Percentiles rank a stretch among this genome's conserved stretches.
Evolutionary conservation across 1,140 invertebrate genomes (phyloP).

Genomic region (Druon quercuslanigerum): DNA sequence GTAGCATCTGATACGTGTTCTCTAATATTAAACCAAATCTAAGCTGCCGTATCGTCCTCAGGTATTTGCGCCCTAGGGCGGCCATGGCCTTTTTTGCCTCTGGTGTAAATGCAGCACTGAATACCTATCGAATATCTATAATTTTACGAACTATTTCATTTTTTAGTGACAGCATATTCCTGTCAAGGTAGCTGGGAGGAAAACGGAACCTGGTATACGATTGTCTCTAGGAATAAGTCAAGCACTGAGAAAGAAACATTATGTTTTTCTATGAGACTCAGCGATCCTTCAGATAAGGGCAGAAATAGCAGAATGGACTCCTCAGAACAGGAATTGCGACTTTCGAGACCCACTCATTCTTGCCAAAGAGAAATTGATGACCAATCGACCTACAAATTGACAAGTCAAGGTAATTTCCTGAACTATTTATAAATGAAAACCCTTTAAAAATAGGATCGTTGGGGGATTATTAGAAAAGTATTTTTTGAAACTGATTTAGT

Average conservation of each 20-base stretch:
- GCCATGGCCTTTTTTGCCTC: no score
- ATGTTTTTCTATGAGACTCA: conserved; percentile 69
- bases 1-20: no score
- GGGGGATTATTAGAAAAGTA: no score
- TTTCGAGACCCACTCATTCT: conserved; percentile 60
- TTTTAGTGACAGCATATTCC: conserved; percentile 73
- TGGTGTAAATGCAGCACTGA: no score
- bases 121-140: no score
- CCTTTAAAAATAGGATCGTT: no score
- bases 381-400: conserved; percentile 67
- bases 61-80: no score
- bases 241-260: conserved; percentile 59
- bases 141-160: background rate
- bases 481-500: no score
- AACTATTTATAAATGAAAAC: conserved; percentile 4
- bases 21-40: no score
- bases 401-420: conserved; percentile 65
- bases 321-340: conserved; percentile 62
- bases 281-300: conserved; percentile 50
- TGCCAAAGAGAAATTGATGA: conserved; percentile 63
- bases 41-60: no score
- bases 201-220: conserved; percentile 77
- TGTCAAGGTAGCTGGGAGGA: conserved; percentile 81
- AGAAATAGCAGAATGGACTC: conserved; percentile 54
- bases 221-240: conserved; percentile 75